phyloP scores from a whole-genome alignment of 1,140 invertebrate species.

The Cyclina sinensis region DNA sequence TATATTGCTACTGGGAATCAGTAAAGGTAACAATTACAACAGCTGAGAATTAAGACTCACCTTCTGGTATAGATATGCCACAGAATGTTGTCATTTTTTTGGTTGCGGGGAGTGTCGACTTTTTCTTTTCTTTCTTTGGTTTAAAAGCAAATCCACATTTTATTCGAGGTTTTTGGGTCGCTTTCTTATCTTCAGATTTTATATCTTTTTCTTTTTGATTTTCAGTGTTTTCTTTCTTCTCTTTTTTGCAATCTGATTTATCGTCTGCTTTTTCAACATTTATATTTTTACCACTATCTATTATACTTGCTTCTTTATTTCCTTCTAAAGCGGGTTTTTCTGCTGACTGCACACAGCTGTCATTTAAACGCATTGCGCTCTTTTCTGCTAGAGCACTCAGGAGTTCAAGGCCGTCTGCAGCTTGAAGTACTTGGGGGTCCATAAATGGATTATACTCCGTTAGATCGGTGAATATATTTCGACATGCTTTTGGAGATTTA shows the following conservation, averaged over 20 bases:
- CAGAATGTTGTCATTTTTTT: slow-evolving; percentile 73
- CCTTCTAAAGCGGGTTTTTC: not conserved
- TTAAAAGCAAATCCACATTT: slow-evolving; percentile 64
- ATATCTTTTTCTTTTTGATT: slow-evolving; percentile 52
- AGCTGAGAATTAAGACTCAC: slow-evolving; percentile 56
- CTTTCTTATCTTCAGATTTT: not conserved
- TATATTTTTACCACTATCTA: not conserved
- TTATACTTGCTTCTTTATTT: not conserved
- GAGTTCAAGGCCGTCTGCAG: slow-evolving; percentile 92
- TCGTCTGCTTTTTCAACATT: not conserved
- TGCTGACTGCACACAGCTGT: not conserved
- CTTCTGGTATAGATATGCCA: slow-evolving; percentile 77
- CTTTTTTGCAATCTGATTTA: slow-evolving; percentile 34
- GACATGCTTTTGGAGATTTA: not conserved
- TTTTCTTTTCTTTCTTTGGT: slow-evolving; percentile 54
- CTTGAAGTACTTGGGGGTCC: slow-evolving; percentile 83
- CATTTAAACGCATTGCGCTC: slow-evolving; percentile 88
- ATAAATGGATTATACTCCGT: slow-evolving; percentile 80
- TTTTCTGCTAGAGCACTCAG: slow-evolving; percentile 95
- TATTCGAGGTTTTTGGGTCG: slow-evolving; percentile 56
- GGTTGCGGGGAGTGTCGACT: not conserved
- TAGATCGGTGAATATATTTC: slow-evolving; percentile 48
- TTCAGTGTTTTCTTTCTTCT: slow-evolving; percentile 35
- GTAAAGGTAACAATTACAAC: not conserved
- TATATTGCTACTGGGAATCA: not conserved